Evolutionary conservation across 1,140 invertebrate genomes (phyloP).

Genomic region (Drosophila parabipectinata): DNA sequence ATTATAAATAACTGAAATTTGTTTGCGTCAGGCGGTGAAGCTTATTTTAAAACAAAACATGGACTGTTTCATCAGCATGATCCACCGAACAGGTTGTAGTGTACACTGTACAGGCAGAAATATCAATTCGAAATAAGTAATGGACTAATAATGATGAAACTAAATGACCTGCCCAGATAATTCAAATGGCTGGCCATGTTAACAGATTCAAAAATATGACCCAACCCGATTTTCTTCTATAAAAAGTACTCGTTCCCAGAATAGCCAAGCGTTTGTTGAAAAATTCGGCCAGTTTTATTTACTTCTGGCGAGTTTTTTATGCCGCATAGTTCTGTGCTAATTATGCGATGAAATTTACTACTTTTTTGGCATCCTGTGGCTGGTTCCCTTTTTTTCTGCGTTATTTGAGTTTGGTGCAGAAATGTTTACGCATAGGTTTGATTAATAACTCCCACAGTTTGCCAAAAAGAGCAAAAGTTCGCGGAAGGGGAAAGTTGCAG

Average conservation of each 20-base stretch:
- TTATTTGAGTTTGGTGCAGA: slow-evolving; percentile 20
- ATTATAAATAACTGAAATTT: slow-evolving; percentile 57
- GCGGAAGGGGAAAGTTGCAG: slow-evolving; percentile 36
- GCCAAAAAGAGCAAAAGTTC: slow-evolving; percentile 50
- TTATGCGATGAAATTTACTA: slow-evolving; percentile 67
- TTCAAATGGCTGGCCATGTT: slow-evolving; percentile 3
- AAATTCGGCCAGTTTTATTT: slow-evolving; percentile 22
- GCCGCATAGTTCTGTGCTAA: slow-evolving; percentile 51
- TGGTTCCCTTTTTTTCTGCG: slow-evolving; percentile 11
- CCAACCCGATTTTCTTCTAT: slow-evolving; percentile 31
- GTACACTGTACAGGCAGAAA: slow-evolving; percentile 16
- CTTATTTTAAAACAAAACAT: slow-evolving; percentile 12
- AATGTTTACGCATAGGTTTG: slow-evolving; percentile 51
- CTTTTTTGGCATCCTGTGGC: slow-evolving; percentile 57
- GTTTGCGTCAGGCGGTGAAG: slow-evolving; percentile 38
- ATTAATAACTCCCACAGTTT: slow-evolving; percentile 18
- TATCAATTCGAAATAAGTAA: slow-evolving; percentile 18
- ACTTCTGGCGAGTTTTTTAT: slow-evolving; percentile 32
- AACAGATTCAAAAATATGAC: slow-evolving; percentile 14
- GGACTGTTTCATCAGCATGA: neutral
- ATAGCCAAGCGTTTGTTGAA: slow-evolving; percentile 11
- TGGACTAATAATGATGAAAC: slow-evolving; percentile 9
- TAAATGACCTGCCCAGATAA: neutral
- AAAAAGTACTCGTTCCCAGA: slow-evolving; percentile 38
- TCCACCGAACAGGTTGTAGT: slow-evolving; percentile 11